A percentile compares a stretch with the other conserved stretches of the same genome.
Evolutionary conservation across 2,113 vertebrate species (phyloP).

Genomic region (Labrus mixtus): DNA sequence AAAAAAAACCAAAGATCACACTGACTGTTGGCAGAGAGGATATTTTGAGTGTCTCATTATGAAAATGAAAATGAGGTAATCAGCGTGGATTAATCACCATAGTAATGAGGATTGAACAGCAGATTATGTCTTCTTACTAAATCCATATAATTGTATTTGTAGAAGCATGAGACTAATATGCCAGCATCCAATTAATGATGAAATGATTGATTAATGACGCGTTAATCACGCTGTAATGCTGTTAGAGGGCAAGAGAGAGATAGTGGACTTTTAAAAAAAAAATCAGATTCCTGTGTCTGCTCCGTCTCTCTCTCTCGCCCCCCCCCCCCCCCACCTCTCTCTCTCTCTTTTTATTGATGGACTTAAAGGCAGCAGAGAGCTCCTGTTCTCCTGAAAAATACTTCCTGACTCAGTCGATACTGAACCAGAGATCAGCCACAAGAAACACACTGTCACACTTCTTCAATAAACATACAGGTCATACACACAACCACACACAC

Average conservation of each 20-base stretch:
- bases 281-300: constrained; percentile 29
- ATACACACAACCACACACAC: constrained; percentile 30
- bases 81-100: constrained; percentile 78
- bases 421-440: constrained; percentile 50
- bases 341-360: constrained; percentile 69
- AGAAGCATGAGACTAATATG: constrained; percentile 72
- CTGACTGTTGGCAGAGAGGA: constrained; percentile 43
- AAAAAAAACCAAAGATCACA: constrained; percentile 50
- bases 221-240: constrained; percentile 26
- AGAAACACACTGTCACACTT: constrained; percentile 50
- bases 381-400: constrained; percentile 57
- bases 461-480: constrained; percentile 35
- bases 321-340: background rate
- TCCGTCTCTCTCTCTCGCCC: constrained; percentile 38
- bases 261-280: too few relatives aligned
- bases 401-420: constrained; percentile 71
- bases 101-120: constrained; percentile 75
- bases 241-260: constrained; percentile 8
- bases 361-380: constrained; percentile 51
- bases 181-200: constrained; percentile 59
- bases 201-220: constrained; percentile 54
- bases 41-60: constrained; percentile 71
- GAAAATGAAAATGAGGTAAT: constrained; percentile 81
- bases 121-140: constrained; percentile 78
- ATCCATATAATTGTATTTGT: constrained; percentile 80